These are phyloP conservation scores for Sesia apiformis DNA, from an alignment of 2,888 invertebrate species.

Conservation along the genomic window DNA sequence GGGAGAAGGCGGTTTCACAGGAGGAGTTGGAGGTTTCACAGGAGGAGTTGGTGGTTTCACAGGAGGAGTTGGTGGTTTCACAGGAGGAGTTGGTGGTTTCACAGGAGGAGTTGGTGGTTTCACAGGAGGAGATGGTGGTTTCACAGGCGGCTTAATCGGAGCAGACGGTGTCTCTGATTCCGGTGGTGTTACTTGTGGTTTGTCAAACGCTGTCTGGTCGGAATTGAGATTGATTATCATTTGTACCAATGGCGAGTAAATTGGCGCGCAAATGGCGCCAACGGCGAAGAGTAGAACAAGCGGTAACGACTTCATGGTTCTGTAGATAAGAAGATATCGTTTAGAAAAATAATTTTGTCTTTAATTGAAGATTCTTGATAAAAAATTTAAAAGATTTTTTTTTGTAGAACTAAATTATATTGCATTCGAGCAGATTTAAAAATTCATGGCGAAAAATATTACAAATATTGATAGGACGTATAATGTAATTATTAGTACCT, in stretches of 20 bases:
- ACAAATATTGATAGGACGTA: no score
- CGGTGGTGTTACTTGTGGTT: not conserved
- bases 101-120: not conserved
- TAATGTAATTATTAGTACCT: no score
- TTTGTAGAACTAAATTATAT: no score
- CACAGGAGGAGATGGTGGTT: not conserved
- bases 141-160: not conserved
- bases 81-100: not conserved
- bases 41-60: not conserved
- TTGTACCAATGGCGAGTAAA: not conserved
- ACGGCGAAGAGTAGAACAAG: not conserved
- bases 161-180: not conserved
- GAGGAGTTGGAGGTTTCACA: not conserved
- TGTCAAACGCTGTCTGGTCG: not conserved
- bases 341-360: no score
- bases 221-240: not conserved
- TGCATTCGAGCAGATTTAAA: no score
- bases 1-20: not conserved
- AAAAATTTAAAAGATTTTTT: no score
- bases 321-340: not conserved
- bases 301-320: not conserved
- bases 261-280: not conserved
- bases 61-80: not conserved
- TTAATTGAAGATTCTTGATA: no score
- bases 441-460: no score